Base-by-base conservation (phyloP, 2,888 invertebrate genomes). In the Pycnomerus fuliginosus region DNA sequence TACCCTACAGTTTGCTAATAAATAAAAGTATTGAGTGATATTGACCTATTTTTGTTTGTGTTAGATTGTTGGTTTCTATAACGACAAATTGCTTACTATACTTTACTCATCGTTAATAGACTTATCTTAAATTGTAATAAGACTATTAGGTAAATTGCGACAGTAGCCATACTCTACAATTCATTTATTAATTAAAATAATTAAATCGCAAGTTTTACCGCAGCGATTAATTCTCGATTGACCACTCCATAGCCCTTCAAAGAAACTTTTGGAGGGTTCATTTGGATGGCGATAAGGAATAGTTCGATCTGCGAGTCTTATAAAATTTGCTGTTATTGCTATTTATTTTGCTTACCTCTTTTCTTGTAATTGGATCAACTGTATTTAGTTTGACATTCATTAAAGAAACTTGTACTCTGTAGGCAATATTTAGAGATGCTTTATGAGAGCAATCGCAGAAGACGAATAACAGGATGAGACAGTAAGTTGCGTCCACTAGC, bases 181-280 rank as follows among this genome's bases (percentile, higher is more conserved):
- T 27, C n/a, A 14, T 23, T 32, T 10, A 37, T 34, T 23, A 15
- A 42, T 3, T 3, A 13, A 7, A 23, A 5, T 10, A 33, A 11
- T n/a, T 14, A 36, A 1, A 33, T 3, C 12, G 4, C 3, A 4
- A 30, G 4, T 13, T 13, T 15, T 14, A 83, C 84, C 50, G 83
- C 80, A 23, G 83, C 80, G 10, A 84, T 67, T 2, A 84, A 68
- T 60, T 82, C 80, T 39, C 84, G 75, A 62, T 83, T 83, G 12
- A 84, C 82, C 51, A 81, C 69, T 1, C 80, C 79, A 55, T 83
- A 84, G 14, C 84, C 84, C 59, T 80, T 80, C 30, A 84, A 68
- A 16, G 81, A 83, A 1, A 84, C 84, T 11, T 81, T 80, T 0
- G 84, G 83, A 3, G 84, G 83, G 64, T 84, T 84, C 80, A 84